Conservation (phyloP, 2,113 vertebrate genomes). For the Chloropsis cyanopogon region DNA sequence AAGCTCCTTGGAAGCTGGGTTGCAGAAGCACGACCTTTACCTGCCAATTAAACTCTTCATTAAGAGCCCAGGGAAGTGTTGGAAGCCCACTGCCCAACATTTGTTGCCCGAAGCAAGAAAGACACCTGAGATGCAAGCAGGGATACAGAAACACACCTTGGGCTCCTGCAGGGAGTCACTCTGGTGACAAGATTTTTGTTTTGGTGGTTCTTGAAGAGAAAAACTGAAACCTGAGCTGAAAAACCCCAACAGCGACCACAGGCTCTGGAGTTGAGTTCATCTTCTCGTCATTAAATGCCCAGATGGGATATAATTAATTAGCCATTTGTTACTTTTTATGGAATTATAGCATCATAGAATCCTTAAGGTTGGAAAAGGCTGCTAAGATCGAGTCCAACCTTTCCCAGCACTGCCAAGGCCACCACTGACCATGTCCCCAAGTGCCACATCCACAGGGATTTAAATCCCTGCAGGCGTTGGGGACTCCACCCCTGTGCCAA, state of each 20-base stretch:
- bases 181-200: background rate
- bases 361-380: background rate
- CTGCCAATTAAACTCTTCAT: background rate
- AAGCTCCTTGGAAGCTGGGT: background rate
- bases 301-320: background rate
- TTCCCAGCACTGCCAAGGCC: background rate
- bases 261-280: background rate
- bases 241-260: background rate
- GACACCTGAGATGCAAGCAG: background rate
- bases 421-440: background rate
- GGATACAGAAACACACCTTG: background rate
- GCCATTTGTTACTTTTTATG: background rate
- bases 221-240: background rate
- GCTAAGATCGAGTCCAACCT: rapidly evolving
- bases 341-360: background rate
- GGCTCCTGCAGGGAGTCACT: background rate
- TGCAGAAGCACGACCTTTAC: background rate
- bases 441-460: background rate
- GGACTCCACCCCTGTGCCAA: background rate
- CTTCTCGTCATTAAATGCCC: background rate
- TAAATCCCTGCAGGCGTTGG: background rate
- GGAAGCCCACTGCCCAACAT: too few relatives aligned
- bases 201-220: background rate
- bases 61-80: background rate
- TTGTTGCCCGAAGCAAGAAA: too few relatives aligned